Percentiles rank a stretch among this genome's conserved stretches.
Conservation (phyloP, 1,140 invertebrate species). For the Heliconius himera region DNA sequence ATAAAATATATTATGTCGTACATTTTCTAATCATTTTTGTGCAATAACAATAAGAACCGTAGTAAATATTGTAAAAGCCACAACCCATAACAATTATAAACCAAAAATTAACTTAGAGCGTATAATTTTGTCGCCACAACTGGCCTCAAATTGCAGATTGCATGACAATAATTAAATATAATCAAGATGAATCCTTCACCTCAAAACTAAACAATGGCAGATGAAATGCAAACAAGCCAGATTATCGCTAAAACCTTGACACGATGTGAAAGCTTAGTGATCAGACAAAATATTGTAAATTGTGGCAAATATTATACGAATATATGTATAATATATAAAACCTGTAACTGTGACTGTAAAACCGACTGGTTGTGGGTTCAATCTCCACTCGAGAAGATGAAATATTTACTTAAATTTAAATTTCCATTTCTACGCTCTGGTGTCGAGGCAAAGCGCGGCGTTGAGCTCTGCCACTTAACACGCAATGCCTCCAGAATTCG, state of each 20-base stretch:
- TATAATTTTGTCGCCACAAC: slow-evolving; percentile 37
- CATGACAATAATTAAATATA: slow-evolving; percentile 49
- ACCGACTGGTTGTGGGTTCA: too few relatives aligned
- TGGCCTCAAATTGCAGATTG: slow-evolving; percentile 41
- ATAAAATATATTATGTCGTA: neutral
- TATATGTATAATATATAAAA: too few relatives aligned
- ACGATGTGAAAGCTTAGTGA: slow-evolving; percentile 12
- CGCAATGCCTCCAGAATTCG: too few relatives aligned
- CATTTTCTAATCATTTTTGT: neutral
- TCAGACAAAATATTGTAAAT: neutral
- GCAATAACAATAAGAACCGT: neutral
- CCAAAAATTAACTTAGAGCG: slow-evolving; percentile 23
- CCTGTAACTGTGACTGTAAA: too few relatives aligned
- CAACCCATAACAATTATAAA: neutral
- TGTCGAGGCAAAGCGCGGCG: too few relatives aligned
- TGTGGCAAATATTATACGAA: neutral
- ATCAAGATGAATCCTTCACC: slow-evolving; percentile 48
- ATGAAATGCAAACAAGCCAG: slow-evolving; percentile 37
- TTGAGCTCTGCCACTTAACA: too few relatives aligned
- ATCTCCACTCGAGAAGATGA: too few relatives aligned
- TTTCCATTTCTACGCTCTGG: too few relatives aligned
- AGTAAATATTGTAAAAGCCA: neutral
- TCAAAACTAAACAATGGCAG: slow-evolving; percentile 43
- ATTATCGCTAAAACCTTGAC: slow-evolving; percentile 36
- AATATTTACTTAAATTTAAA: too few relatives aligned